These are phyloP conservation scores for Nasonia giraulti DNA, from an alignment of 1,140 invertebrate species.

Conservation along the genomic window DNA sequence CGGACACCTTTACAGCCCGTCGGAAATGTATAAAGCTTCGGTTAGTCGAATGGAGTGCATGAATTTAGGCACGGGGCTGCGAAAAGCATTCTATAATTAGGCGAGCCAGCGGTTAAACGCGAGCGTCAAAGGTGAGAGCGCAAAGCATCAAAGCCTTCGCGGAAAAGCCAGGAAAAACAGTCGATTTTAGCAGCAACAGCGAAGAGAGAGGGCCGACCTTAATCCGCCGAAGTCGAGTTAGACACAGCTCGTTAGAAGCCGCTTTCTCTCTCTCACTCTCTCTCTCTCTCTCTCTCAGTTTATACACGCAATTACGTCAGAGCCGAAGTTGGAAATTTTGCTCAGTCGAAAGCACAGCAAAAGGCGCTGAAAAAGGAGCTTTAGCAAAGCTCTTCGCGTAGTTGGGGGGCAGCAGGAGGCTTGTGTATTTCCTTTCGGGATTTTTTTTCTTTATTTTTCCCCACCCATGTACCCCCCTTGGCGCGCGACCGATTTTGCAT, in stretches of 20 bases:
- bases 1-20: too few relatives aligned
- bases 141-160: not conserved
- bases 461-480: not conserved
- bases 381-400: not conserved
- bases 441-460: not conserved
- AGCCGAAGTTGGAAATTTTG: not conserved
- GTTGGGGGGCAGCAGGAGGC: not conserved
- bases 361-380: not conserved
- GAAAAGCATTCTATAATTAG: not conserved
- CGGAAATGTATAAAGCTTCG: too few relatives aligned
- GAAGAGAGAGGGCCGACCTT: not conserved
- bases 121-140: too few relatives aligned
- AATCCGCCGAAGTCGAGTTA: not conserved
- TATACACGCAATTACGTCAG: not conserved
- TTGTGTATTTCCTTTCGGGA: not conserved
- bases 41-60: too few relatives aligned
- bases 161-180: not conserved
- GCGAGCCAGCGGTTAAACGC: not conserved
- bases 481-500: slow-evolving; percentile 21
- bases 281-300: not conserved
- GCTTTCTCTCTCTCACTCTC: not conserved
- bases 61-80: not conserved
- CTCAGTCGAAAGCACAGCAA: not conserved
- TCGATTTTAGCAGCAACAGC: not conserved
- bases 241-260: not conserved